Evolutionary conservation across 2,113 vertebrate genomes (phyloP), one percentile per base, ranked within the genome.

Genomic region (Dicerorhinus sumatrensis): DNA sequence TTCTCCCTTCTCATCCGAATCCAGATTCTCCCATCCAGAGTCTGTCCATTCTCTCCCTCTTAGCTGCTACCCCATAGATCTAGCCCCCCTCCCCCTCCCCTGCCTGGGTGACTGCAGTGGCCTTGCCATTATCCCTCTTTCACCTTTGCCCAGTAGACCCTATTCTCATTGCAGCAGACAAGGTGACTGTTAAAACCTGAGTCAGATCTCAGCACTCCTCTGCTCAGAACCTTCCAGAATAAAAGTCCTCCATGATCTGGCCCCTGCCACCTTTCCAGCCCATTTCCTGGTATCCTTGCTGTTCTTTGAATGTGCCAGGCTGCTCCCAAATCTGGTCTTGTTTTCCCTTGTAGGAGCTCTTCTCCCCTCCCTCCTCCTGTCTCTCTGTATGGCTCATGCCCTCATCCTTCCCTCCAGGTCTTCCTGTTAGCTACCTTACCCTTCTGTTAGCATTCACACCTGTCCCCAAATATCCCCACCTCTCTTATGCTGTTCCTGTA

Each of bases 141-240:
- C 14, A 16, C 21, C 65, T 91, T 33, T n/a, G 39, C 48, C 48
- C 56, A 13, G 5, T 54, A 42, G 39, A 63, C 3, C 29, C 54
- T 91, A 9, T 76, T 54, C 85, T 73, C 4, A 21, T 1, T 36
- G 25, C 20, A 20, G 8, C 31, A 60, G 6, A 42, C 58, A 73
- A 31, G 11, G n/a, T 65, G 14, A 33, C 80, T 54, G 3, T 21
- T 27, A 17, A 46, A 42, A n/a, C 14, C 33, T 20, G 8, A 39
- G 39, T 82, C 29, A 56, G 81, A 18, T 48, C 67, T 94, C 84
- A 13, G 51, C 4, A 33, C 39, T 54, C 2, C 12, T 77, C 4
- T 36, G 17, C 18, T 76, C 13, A 87, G 69, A 96, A 86, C n/a
- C 36, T 63, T 82, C 29, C 69, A 81, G 51, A 89, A 62, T 42